phyloP scores from a whole-genome alignment of 1,140 invertebrate species.

The Aphelinus certus region DNA sequence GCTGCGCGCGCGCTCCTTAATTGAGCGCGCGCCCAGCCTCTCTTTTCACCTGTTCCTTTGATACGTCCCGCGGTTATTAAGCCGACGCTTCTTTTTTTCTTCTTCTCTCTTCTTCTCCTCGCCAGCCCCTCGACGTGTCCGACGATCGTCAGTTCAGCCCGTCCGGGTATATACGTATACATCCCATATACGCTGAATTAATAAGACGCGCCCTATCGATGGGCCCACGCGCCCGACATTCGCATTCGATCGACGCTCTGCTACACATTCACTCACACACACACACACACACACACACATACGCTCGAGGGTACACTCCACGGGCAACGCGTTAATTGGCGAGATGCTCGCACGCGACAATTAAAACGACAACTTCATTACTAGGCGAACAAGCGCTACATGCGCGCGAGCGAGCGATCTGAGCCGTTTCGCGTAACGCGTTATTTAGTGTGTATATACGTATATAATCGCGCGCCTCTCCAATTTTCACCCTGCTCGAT shows the following conservation, averaged over 20 bases:
- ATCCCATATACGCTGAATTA: slow-evolving; percentile 1
- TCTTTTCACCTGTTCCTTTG: slow-evolving; percentile 29
- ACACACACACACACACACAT: neutral
- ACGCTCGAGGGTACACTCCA: neutral
- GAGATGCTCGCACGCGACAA: slow-evolving; percentile 63
- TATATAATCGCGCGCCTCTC: too few species aligned
- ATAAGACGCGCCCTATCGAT: neutral
- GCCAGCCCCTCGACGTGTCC: too few species aligned
- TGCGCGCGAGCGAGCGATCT: too few species aligned
- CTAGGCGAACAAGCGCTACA: slow-evolving; percentile 49
- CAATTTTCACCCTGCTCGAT: too few species aligned
- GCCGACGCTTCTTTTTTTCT: slow-evolving; percentile 18
- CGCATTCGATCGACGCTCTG: neutral
- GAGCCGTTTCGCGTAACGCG: too few species aligned
- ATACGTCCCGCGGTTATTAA: slow-evolving; percentile 27
- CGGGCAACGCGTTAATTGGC: slow-evolving; percentile 64
- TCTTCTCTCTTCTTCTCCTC: neutral
- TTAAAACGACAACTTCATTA: slow-evolving; percentile 67
- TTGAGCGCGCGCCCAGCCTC: slow-evolving; percentile 51
- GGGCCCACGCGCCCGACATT: neutral
- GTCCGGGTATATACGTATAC: slow-evolving; percentile 14
- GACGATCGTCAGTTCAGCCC: too few species aligned
- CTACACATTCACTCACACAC: neutral
- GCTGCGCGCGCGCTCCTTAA: slow-evolving; percentile 60
- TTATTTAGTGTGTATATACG: too few species aligned